Base-by-base conservation (phyloP, 2,888 invertebrate genomes). In the Tachina lurida region DNA sequence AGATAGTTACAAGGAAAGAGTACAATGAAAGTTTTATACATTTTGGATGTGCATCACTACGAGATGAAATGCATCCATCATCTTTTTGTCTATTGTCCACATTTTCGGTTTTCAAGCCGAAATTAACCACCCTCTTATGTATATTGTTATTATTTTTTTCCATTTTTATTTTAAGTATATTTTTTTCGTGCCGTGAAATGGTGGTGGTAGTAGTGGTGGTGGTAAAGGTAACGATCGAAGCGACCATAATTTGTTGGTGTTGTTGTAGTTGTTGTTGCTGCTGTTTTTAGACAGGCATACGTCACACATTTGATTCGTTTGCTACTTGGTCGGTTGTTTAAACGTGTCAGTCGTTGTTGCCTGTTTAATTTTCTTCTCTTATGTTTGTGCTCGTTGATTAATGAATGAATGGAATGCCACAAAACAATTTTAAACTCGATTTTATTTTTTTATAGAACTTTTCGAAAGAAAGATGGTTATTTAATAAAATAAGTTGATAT, bases 111-210 rank as follows among this genome's bases (percentile, higher is more conserved):
- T 67, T 86, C 73, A 60, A 78, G 76, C 79, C 83, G 45, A 81
- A 75, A 75, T 81, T 73, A 86, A 84, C 84, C 85, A 86, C 86
- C 83, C 83, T 83, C 86, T 80, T 73, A 31, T 80, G 19, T 78
- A 8, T 63, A 68, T 68, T 52, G 63, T 67, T 70, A 45, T 67
- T 49, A 10, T 45, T 71, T 15, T 41, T 63, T 52, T 65, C 49
- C 17, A 31, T 31, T 77, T 52, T 60, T 49, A 1, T 52, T 54
- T 45, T 54, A 49, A 45, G 56, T 45, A 62, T 63, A 63, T 17
- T 65, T 17, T n/a, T 43, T 56, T 63, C 19, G 15, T 75, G 3
- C 10, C 12, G 31, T 68, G 43, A 13, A 47, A 45, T n/a, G 43
- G 49, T 43, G 60, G 65, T 67, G 65, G 73, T 78, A 56, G 67